phyloP scores from a whole-genome alignment of 2,888 invertebrate species.

The Dasypolia templi region DNA sequence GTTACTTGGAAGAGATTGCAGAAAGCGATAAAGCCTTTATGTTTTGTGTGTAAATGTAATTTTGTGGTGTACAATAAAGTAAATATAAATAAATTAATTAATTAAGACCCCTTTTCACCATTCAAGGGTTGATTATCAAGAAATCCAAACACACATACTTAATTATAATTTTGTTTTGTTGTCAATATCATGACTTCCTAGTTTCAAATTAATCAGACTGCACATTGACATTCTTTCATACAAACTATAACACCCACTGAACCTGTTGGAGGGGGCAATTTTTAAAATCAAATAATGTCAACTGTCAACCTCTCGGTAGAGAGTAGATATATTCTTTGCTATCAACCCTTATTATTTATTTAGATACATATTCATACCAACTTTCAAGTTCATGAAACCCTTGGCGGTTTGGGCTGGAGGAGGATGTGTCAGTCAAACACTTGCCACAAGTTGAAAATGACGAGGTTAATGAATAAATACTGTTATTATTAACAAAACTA shows the following conservation, averaged over 20 bases:
- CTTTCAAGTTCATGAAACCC: not conserved
- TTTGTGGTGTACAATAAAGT: too few relatives aligned
- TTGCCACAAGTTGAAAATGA: too few relatives aligned
- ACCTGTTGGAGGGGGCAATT: not conserved
- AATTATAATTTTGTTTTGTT: not conserved
- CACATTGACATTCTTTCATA: not conserved
- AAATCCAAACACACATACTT: not conserved
- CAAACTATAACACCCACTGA: not conserved
- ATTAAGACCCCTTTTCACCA: too few relatives aligned
- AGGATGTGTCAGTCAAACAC: not conserved
- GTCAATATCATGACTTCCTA: too few relatives aligned
- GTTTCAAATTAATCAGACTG: not conserved
- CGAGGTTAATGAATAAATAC: not conserved
- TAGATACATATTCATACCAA: not conserved
- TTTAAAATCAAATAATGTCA: not conserved
- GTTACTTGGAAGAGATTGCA: too few relatives aligned
- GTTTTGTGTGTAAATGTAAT: too few relatives aligned
- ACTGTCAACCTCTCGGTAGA: too few relatives aligned
- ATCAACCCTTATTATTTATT: not conserved
- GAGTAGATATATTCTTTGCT: too few relatives aligned
- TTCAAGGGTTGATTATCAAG: not conserved
- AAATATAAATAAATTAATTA: too few relatives aligned
- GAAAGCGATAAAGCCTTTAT: too few relatives aligned
- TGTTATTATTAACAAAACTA: not conserved
- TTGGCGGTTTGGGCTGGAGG: not conserved